Evolutionary conservation across 2,797 vertebrate species (phyloP), one percentile per base, ranked within the genome.

Genomic region (Cossypha polioptera): DNA sequence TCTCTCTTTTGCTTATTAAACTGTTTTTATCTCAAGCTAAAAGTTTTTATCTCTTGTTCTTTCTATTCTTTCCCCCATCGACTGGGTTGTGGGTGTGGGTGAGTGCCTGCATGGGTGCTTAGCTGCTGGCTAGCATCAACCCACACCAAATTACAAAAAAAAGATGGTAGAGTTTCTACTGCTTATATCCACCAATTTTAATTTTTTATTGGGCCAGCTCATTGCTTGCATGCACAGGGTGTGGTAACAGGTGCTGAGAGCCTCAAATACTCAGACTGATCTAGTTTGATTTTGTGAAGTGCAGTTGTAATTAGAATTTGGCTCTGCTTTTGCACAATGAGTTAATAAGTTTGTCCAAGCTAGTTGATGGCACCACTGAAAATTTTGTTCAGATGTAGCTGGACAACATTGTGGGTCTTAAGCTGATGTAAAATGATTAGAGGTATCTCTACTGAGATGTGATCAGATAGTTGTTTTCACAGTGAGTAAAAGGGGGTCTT

Each of bases 221-320:
- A 31, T 59, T 0, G 0, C 31, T 71, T 81, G 31, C 18, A 6
- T 48, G 35, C 16, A 10, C 25, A 47, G 35, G 3, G 0, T 71
- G 11, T 71, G 40, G 21, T 57, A 74, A 43, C 12, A 24, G 18
- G 21, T 66, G 10, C 31, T 61, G 65, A 33, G 35, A 71, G 17
- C 33, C 47, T 58, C 20, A 43, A 42, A 50, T 50, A n/a, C 40
- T 17, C n/a, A 40, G 61, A 36, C 12, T 36, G 31, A n/a, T 83
- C 8, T 69, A 11, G 31, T 67, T 72, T 16, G 4, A 22, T 84
- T 88, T 83, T 58, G 20, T 58, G 31, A 75, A 31, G 25, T 53
- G 33, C 51, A 67, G 4, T 18, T 91, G 48, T 57, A 74, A 11
- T 45, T 21, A 79, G 48, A 90, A 69, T 82, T 73, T 66, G 54